Evolutionary conservation across 1,140 invertebrate species (phyloP).

Genomic region (Macrocentrus cingulum): DNA sequence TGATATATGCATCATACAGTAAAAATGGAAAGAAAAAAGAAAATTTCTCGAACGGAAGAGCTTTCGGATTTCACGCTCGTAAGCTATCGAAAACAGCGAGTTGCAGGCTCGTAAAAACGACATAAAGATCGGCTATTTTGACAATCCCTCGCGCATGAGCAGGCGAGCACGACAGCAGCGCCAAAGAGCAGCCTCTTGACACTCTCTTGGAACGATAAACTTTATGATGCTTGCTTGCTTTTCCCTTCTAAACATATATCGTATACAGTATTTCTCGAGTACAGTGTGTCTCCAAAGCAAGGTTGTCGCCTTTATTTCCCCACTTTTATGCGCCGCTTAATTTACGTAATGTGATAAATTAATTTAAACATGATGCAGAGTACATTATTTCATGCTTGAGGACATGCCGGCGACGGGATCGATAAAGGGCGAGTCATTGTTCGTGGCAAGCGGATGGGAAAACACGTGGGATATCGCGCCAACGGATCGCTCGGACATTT

Average conservation of each 20-base stretch:
- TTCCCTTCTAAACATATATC: constrained; percentile 40
- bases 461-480: constrained; percentile 16
- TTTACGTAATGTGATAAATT: constrained; percentile 1
- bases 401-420: constrained; percentile 5
- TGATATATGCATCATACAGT: neutral
- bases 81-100: constrained; percentile 36
- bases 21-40: constrained; percentile 1
- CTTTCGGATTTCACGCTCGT: constrained; percentile 46
- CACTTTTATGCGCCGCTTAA: constrained; percentile 9
- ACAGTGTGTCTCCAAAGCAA: neutral
- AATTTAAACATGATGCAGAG: neutral
- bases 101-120: constrained; percentile 51
- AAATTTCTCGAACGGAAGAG: constrained; percentile 36
- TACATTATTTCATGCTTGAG: constrained; percentile 4
- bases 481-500: constrained; percentile 17
- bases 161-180: constrained; percentile 8
- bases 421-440: constrained; percentile 32
- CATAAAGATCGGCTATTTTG: constrained; percentile 58
- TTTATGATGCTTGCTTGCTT: constrained; percentile 51
- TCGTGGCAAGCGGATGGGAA: constrained; percentile 26
- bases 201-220: constrained; percentile 43
- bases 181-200: constrained; percentile 24
- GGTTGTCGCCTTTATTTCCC: constrained; percentile 15
- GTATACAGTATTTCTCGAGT: too few species aligned
- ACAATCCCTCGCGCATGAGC: constrained; percentile 39